Conservation (phyloP, 2,113 vertebrate genomes). For the Apodemus sylvaticus region DNA sequence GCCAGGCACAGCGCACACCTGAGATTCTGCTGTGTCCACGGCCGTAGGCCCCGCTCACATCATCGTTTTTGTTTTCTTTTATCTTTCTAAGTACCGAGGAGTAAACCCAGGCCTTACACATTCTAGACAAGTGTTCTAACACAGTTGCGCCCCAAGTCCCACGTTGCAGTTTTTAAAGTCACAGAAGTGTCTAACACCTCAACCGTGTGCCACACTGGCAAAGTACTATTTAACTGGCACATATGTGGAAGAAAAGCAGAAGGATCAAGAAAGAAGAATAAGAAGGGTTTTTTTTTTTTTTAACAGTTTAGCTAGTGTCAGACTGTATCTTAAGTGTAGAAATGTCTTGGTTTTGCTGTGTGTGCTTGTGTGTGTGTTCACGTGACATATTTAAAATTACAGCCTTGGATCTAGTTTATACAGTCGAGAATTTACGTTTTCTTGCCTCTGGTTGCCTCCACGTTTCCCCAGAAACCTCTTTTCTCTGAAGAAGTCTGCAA, state of each 20-base stretch:
- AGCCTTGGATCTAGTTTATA: background rate
- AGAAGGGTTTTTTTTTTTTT: background rate
- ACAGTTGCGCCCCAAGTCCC: background rate
- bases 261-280: background rate
- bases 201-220: background rate
- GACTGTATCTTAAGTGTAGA: background rate
- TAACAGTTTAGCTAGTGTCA: background rate
- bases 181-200: background rate
- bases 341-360: background rate
- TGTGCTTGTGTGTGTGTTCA: background rate
- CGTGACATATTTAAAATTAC: background rate
- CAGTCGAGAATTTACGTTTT: conserved; percentile 15
- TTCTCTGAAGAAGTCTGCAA: background rate
- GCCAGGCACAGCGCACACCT: background rate
- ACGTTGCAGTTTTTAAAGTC: background rate
- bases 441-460: background rate
- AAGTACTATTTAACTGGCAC: no score
- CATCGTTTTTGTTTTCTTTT: background rate
- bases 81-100: background rate
- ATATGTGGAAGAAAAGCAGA: background rate
- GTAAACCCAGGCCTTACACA: no score
- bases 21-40: background rate
- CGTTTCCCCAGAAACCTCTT: background rate
- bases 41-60: background rate
- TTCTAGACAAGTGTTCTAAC: background rate